A percentile compares a stretch with the other conserved stretches of the same genome.
These are phyloP conservation scores for Monochamus alternatus DNA, from an alignment of 2,888 invertebrate genomes.

Conservation along the genomic window DNA sequence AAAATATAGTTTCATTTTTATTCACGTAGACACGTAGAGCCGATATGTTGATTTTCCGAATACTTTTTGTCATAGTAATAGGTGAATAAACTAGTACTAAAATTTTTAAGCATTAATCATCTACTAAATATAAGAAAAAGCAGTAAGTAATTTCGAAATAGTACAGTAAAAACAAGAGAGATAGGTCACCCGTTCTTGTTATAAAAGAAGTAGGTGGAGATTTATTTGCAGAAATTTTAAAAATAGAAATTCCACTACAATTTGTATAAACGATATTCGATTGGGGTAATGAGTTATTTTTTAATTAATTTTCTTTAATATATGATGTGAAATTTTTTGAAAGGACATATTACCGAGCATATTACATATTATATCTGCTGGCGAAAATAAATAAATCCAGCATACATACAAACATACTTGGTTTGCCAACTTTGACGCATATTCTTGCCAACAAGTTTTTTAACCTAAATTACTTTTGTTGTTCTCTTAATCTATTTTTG, in stretches of 20 bases:
- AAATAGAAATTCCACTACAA: background rate
- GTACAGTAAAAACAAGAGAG: background rate
- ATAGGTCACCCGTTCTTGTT: background rate
- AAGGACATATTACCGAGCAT: no score
- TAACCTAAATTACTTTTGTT: constrained; percentile 28
- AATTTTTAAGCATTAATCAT: constrained; percentile 20
- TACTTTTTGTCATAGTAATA: background rate
- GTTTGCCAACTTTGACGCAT: constrained; percentile 19
- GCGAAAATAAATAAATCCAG: background rate
- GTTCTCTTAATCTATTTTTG: constrained; percentile 23
- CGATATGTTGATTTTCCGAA: no score
- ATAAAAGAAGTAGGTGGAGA: constrained; percentile 4
- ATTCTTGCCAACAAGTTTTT: constrained; percentile 28
- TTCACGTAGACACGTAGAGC: no score
- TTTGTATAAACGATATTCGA: background rate
- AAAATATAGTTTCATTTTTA: no score
- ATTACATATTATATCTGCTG: background rate
- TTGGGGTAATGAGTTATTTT: background rate
- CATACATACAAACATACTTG: background rate
- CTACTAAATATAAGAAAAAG: constrained; percentile 3
- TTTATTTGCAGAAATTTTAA: background rate
- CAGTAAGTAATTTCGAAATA: background rate
- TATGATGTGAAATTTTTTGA: background rate
- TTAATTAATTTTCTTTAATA: background rate
- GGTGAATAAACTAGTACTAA: constrained; percentile 19